Percentiles rank a stretch among this genome's conserved stretches.
Evolutionary conservation across 2,888 invertebrate species (phyloP).

Genomic region (Brachypterus glaber): DNA sequence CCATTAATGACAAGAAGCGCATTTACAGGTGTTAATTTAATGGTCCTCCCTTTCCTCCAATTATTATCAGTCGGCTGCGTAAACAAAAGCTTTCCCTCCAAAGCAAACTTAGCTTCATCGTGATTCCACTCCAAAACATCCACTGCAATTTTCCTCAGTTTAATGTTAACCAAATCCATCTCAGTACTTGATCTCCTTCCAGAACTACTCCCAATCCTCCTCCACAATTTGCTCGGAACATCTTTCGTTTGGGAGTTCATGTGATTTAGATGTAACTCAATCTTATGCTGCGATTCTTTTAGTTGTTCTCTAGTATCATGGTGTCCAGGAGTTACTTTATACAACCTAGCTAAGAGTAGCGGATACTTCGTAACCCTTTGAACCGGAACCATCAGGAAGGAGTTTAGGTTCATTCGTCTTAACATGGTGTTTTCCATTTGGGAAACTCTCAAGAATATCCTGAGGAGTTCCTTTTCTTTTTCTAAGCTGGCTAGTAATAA

Average conservation of each 20-base stretch:
- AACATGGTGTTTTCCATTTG: constrained; percentile 93
- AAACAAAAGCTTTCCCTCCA: constrained; percentile 80
- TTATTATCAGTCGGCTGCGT: constrained; percentile 87
- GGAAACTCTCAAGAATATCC: constrained; percentile 90
- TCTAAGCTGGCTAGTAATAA: constrained; percentile 80
- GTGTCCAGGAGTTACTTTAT: constrained; percentile 81
- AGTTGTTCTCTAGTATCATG: constrained; percentile 74
- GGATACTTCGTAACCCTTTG: constrained; percentile 97
- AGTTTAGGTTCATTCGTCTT: constrained; percentile 90
- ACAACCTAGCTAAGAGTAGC: constrained; percentile 76
- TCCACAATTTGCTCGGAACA: constrained; percentile 83
- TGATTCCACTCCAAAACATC: constrained; percentile 92
- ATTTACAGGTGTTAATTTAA: constrained; percentile 79
- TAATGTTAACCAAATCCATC: constrained; percentile 81
- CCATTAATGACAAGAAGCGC: constrained; percentile 86
- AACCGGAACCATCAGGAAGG: constrained; percentile 97
- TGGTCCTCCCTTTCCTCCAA: constrained; percentile 81
- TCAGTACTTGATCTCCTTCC: constrained; percentile 68
- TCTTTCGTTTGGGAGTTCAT: constrained; percentile 91
- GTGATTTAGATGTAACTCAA: constrained; percentile 86
- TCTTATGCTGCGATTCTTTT: constrained; percentile 81
- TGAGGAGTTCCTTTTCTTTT: constrained; percentile 86
- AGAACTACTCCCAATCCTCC: constrained; percentile 72
- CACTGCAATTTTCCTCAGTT: constrained; percentile 85
- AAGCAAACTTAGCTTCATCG: constrained; percentile 82